Base-by-base conservation (phyloP, 2,888 invertebrate species). In the Nomada ferruginata region DNA sequence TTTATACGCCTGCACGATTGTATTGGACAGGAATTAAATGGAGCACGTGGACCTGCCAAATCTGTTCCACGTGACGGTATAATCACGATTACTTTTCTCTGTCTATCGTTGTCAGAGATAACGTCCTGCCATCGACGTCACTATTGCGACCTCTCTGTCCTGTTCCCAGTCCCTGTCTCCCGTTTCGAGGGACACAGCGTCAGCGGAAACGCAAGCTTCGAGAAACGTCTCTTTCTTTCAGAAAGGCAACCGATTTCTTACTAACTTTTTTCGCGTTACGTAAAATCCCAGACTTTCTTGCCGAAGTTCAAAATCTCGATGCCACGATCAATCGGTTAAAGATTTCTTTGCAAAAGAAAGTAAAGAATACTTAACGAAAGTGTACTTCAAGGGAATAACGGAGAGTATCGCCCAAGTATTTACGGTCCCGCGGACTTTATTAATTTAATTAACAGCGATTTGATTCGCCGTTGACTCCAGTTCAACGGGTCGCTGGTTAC, bases 1-100 rank as follows among this genome's bases (percentile, higher is more conserved):
- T 26, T 26, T 4, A 7, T 36, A 26, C n/a, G 20, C 60, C 4
- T 57, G 18, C 11, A 11, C 7, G 11, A 7, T 42, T 18, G 13
- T 71, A 26, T 47, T 26, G 36, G 10, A 9, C 2, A 23, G 29
- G 20, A 29, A 36, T 29, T 60, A 61, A 63, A 66, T 36, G 15
- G 23, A 74, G 26, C 71, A 75, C 53, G 47, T 57, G 75, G 23
- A 29, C 55, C 60, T 53, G 53, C 68, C 79, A 83, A 83, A 85
- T 80, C 60, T 26, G 66, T 63, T 61, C 20, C 47, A 18, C 13
- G 68, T 55, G 20, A 55, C 69, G 11, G 1, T 5, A 52, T 70
- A 26, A 15, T 20, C 18, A 42, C 29, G 29, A 36, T 29, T 15
- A 9, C 50, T 29, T 76, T 36, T 59, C 53, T 18, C 26, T 13